Evolutionary conservation across 2,888 invertebrate species (phyloP).

Genomic region (Trissonchulus sp.): DNA sequence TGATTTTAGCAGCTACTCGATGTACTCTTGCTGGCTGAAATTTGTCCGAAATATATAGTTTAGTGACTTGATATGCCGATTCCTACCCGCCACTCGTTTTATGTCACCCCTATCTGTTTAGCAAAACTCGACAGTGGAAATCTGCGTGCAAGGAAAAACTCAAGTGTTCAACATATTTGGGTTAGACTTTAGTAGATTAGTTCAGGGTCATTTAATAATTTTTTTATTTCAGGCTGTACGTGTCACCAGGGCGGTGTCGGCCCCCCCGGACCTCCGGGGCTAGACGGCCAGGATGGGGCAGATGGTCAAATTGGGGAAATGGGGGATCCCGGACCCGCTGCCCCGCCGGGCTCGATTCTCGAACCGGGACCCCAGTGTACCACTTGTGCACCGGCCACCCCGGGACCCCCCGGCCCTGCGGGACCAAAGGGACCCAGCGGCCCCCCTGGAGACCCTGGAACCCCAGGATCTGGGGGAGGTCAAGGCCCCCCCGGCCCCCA

Average conservation of each 20-base stretch:
- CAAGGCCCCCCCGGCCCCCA: conserved; percentile 36
- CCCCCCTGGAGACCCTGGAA: conserved; percentile 34
- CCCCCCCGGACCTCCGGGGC: conserved; percentile 40
- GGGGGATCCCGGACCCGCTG: conserved; percentile 16
- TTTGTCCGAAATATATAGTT: too few relatives aligned
- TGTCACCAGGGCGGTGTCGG: conserved; percentile 34
- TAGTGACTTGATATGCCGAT: too few relatives aligned
- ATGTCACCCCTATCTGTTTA: too few relatives aligned
- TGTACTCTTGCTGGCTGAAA: too few relatives aligned
- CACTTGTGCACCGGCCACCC: conserved; percentile 42
- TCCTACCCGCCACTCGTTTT: too few relatives aligned
- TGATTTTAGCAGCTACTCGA: too few relatives aligned
- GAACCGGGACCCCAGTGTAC: conserved; percentile 24
- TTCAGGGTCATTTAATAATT: too few relatives aligned
- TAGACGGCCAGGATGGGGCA: conserved; percentile 36
- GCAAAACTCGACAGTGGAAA: too few relatives aligned
- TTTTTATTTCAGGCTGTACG: conserved; percentile 38
- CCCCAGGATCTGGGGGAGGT: conserved; percentile 42
- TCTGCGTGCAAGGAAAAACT: too few relatives aligned
- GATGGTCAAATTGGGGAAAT: conserved; percentile 22
- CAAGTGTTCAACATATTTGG: too few relatives aligned
- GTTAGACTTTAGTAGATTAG: too few relatives aligned
- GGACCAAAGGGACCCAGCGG: conserved; percentile 45
- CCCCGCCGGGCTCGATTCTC: background rate
- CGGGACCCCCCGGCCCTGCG: conserved; percentile 44